Evolutionary conservation across 2,797 vertebrate species (phyloP).

Genomic region (Eulemur mongoz): DNA sequence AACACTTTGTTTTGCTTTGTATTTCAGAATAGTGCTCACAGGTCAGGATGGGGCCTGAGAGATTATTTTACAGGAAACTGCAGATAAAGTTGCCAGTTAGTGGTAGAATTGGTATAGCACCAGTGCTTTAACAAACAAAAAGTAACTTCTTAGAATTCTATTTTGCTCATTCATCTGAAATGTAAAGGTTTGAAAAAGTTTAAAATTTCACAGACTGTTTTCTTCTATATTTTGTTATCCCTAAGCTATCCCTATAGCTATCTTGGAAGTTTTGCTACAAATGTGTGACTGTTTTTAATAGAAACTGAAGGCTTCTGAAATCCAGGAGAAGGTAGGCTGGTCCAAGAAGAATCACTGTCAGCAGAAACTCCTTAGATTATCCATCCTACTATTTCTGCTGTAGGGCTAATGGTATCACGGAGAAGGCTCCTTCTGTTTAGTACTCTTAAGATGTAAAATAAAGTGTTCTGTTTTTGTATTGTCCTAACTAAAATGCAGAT

Average conservation of each 20-base stretch:
- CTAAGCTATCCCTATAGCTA: not conserved
- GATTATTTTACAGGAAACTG: not conserved
- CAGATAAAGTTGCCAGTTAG: not conserved
- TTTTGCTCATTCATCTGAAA: constrained; percentile 14
- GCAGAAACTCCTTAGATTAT: not conserved
- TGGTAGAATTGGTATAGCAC: not conserved
- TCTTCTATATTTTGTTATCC: constrained; percentile 13
- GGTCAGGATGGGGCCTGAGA: not conserved
- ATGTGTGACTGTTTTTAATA: not conserved
- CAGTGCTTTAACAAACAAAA: not conserved
- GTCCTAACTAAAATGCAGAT: not conserved
- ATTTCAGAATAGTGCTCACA: not conserved
- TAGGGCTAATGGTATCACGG: not conserved
- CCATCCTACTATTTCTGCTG: not conserved
- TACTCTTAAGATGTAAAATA: not conserved
- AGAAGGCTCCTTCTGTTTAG: not conserved
- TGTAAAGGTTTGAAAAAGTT: constrained; percentile 4
- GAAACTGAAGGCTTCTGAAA: not conserved
- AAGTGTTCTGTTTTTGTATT: not conserved
- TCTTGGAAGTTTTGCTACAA: not conserved
- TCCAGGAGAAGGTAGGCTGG: not conserved
- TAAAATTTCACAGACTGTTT: not conserved
- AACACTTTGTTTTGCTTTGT: not conserved
- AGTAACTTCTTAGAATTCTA: not conserved
- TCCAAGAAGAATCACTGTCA: not conserved